Evolutionary conservation across 2,888 invertebrate species (phyloP).

Genomic region (Deroplatys truncata): DNA sequence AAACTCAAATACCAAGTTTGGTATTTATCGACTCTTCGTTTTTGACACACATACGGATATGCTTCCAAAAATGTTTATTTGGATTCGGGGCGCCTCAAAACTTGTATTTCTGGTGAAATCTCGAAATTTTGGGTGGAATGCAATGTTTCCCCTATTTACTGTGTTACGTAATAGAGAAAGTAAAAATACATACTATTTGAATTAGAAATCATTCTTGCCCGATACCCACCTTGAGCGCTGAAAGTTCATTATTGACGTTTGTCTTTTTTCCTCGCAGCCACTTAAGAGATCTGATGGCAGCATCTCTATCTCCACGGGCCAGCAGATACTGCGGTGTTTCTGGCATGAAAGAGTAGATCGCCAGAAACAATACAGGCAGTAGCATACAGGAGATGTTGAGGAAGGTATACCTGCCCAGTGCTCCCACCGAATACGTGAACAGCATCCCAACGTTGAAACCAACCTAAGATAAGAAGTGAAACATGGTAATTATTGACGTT

Average conservation of each 20-base stretch:
- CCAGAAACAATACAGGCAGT: conserved; percentile 57
- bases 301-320: conserved; percentile 52
- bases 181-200: too few species aligned
- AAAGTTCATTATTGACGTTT: conserved; percentile 61
- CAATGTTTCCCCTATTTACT: too few species aligned
- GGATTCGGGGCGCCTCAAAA: too few species aligned
- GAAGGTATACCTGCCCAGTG: conserved; percentile 60
- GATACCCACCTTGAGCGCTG: conserved; percentile 51
- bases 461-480: conserved; percentile 38
- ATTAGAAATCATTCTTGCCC: too few species aligned
- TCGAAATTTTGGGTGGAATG: too few species aligned
- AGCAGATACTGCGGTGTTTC: conserved; percentile 74
- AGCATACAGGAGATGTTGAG: conserved; percentile 59
- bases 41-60: too few species aligned
- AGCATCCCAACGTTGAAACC: conserved; percentile 65
- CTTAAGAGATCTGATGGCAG: conserved; percentile 61
- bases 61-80: too few species aligned
- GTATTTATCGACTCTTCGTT: too few species aligned
- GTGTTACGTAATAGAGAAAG: too few species aligned
- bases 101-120: too few species aligned
- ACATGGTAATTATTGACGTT: too few species aligned
- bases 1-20: too few species aligned
- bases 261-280: conserved; percentile 61
- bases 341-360: conserved; percentile 66
- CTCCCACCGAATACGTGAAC: conserved; percentile 67